Base-by-base conservation (phyloP, 2,113 vertebrate species). In the Nycticebus coucang region DNA sequence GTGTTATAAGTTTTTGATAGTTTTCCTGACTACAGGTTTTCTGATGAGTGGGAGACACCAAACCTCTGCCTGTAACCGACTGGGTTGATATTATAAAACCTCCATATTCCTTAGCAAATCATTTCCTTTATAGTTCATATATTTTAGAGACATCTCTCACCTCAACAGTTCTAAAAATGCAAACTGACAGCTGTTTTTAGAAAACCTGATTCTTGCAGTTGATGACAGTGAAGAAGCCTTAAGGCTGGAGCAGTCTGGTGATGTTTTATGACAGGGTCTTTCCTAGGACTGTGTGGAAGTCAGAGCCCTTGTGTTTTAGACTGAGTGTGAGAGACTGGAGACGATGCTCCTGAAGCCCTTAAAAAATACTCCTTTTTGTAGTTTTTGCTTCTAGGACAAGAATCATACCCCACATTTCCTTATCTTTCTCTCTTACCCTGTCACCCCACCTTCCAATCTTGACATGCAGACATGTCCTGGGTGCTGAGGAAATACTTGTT, bases 161-260 rank as follows among this genome's bases (percentile, higher is more conserved):
- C 6, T 59, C 60, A 41, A 79, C 74, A 93, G 4, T 89, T 77
- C 15, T 57, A 91, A 55, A 91, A 75, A 90, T 74, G 64, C 57
- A 91, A 35, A 64, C 68, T 94, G 94, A 69, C 35, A 87, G 24
- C n/a, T 84, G 26, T 89, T 92, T 95, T 81, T 33, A 62, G 77
- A 92, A 91, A 88, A 85, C 15, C 30, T 0, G 0, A 1, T 86
- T 79, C 62, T 89, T 72, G 22, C 59, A 2, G 3, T 66, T 30
- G 82, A 13, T 82, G 72, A 79, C 74, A 80, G 35, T 30, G 89
- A 85, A 35, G 82, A 77, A 28, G 24, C 19, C 53, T 75, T 22
- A 22, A 30, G 60, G 74, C 60, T 35, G 12, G 22, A n/a, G 55
- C 57, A 45, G 57, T 55, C 8, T 85, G 78, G 9, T 64, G 68